Evolutionary conservation across 35 echinoderm and acorn worm genomes (phyloP).

Genomic region (Patiria miniata): DNA sequence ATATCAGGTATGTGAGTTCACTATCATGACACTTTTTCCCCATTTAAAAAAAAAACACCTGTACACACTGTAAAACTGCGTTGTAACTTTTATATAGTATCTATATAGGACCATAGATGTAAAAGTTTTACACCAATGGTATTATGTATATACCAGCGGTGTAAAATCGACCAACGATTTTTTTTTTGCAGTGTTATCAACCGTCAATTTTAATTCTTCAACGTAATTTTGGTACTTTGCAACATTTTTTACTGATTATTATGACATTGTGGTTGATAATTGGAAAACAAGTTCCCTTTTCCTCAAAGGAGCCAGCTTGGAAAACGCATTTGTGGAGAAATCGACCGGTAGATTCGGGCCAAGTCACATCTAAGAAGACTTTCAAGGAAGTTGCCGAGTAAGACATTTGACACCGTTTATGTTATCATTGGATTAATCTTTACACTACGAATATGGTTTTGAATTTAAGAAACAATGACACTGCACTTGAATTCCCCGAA

Average conservation of each 20-base stretch:
- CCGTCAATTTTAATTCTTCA: too few relatives aligned
- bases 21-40: neutral
- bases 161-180: too few relatives aligned
- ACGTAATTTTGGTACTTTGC: neutral
- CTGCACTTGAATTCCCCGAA: too few relatives aligned
- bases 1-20: slow-evolving; percentile 50
- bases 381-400: slow-evolving; percentile 86
- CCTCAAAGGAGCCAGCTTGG: neutral
- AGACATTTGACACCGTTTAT: neutral
- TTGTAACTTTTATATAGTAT: too few relatives aligned
- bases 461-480: too few relatives aligned
- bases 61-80: too few relatives aligned
- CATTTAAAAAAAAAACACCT: neutral
- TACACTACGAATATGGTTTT: too few relatives aligned
- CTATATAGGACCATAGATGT: too few relatives aligned
- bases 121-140: too few relatives aligned
- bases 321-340: neutral
- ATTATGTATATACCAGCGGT: too few relatives aligned
- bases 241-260: neutral
- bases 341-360: neutral
- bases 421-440: neutral
- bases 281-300: neutral
- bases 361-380: slow-evolving; percentile 30
- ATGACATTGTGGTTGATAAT: too few relatives aligned
- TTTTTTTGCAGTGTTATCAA: too few relatives aligned